A percentile compares a stretch with the other conserved stretches of the same genome.
Conservation (phyloP, 23 tunicate genomes). For the Trididemnum clinides region DNA sequence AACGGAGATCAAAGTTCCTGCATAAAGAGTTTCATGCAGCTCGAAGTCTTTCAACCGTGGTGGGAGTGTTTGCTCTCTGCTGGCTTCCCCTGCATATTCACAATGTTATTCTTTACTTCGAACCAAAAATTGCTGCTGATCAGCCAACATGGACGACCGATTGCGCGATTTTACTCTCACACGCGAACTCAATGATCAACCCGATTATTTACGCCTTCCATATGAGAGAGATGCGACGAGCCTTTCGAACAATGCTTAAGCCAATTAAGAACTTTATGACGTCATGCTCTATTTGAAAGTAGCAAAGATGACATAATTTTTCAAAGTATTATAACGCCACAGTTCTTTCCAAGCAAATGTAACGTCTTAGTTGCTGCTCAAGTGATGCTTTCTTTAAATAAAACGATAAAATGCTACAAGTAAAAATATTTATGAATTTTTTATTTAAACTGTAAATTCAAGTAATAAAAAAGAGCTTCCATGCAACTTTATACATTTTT, state of each 20-base stretch:
- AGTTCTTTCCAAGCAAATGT: too few relatives aligned
- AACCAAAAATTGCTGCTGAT: constrained; percentile 25
- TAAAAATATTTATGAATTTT: too few relatives aligned
- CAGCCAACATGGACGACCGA: constrained; percentile 18
- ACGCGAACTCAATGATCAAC: constrained; percentile 72
- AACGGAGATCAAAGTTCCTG: neutral
- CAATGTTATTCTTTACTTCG: constrained; percentile 40
- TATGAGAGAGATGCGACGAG: neutral
- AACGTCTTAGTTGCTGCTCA: too few relatives aligned
- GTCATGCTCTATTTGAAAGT: too few relatives aligned
- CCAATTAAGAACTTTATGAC: too few relatives aligned
- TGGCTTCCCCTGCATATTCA: constrained; percentile 83
- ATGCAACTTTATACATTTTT: too few relatives aligned
- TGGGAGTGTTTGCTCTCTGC: constrained; percentile 79
- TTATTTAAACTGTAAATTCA: too few relatives aligned
- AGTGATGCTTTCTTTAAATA: too few relatives aligned
- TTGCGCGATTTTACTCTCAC: constrained; percentile 45
- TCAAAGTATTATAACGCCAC: too few relatives aligned
- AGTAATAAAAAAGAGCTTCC: too few relatives aligned
- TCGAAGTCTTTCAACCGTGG: constrained; percentile 60
- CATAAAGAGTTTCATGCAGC: constrained; percentile 80
- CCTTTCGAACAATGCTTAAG: neutral
- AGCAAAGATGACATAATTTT: too few relatives aligned
- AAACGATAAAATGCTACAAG: too few relatives aligned
- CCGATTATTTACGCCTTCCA: constrained; percentile 41